Evolutionary conservation across 2,113 vertebrate species (phyloP).

Genomic region (Hyla sarda): DNA sequence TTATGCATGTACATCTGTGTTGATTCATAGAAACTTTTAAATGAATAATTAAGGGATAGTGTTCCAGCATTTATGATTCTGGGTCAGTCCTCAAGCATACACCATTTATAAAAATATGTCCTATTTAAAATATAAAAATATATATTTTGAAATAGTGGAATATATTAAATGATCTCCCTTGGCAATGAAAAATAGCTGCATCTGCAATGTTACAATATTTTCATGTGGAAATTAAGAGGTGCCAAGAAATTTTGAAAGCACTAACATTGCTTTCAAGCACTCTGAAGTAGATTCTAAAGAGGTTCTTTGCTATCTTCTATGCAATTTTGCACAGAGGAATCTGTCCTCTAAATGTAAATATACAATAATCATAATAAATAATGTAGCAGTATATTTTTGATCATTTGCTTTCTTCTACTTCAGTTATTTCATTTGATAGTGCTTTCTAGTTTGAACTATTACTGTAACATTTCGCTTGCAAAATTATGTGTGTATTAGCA

Average conservation of each 20-base stretch:
- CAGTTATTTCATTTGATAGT: conserved; percentile 64
- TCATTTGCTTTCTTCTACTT: conserved; percentile 61
- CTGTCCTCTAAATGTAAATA: conserved; percentile 39
- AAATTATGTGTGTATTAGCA: conserved; percentile 68
- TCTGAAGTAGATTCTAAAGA: conserved; percentile 40
- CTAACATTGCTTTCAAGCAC: conserved; percentile 27
- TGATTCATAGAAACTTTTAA: conserved; percentile 31
- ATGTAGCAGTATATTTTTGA: conserved; percentile 53
- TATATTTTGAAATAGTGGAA: conserved; percentile 43
- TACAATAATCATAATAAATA: conserved; percentile 50
- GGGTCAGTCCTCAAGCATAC: conserved; percentile 41
- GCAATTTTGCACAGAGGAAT: conserved; percentile 17
- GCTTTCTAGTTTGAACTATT: conserved; percentile 63
- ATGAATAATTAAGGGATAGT: conserved; percentile 36
- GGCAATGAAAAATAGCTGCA: conserved; percentile 19
- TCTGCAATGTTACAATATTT: conserved; percentile 41
- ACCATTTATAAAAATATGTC: conserved; percentile 31
- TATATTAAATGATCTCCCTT: conserved; percentile 45
- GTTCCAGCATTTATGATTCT: conserved; percentile 10
- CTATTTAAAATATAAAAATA: conserved; percentile 43
- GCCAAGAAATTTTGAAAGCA: conserved; percentile 30
- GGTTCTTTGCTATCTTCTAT: background rate
- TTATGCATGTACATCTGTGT: conserved; percentile 11
- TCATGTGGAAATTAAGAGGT: conserved; percentile 38
- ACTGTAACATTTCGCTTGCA: conserved; percentile 70